Conservation (phyloP, 2,888 invertebrate species). For the Abrostola triplasia region DNA sequence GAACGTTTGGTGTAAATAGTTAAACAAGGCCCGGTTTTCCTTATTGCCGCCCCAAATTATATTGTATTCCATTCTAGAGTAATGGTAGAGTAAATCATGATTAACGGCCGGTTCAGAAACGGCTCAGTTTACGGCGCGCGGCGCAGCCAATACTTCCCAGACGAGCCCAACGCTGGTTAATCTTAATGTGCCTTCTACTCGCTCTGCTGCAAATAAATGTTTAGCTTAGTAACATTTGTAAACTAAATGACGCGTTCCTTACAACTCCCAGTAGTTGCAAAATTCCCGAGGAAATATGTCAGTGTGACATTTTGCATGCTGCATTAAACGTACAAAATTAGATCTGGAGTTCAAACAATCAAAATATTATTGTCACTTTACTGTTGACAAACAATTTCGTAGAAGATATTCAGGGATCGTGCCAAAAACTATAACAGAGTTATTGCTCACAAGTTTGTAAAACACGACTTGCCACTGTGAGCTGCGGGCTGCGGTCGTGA, state of each 20-base stretch:
- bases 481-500: constrained; percentile 18
- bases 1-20: constrained; percentile 21
- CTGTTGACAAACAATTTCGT: constrained; percentile 11
- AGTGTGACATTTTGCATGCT: constrained; percentile 2
- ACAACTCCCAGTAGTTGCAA: not conserved
- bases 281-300: constrained; percentile 8
- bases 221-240: constrained; percentile 15
- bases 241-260: constrained; percentile 6
- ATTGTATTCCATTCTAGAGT: constrained; percentile 39
- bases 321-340: constrained; percentile 18
- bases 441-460: constrained; percentile 13
- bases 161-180: constrained; percentile 23
- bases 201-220: constrained; percentile 21
- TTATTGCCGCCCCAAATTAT: constrained; percentile 57
- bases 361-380: constrained; percentile 18
- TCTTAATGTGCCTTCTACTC: constrained; percentile 23
- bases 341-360: constrained; percentile 13
- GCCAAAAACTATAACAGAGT: constrained; percentile 27
- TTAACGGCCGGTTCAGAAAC: constrained; percentile 47
- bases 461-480: constrained; percentile 9
- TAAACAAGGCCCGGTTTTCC: constrained; percentile 44
- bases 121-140: constrained; percentile 43
- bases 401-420: constrained; percentile 9
- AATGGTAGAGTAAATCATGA: constrained; percentile 52
- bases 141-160: constrained; percentile 35